These are phyloP conservation scores for Sebastes wilsoni DNA, from an alignment of 2,797 vertebrate genomes.

Conservation along the genomic window DNA sequence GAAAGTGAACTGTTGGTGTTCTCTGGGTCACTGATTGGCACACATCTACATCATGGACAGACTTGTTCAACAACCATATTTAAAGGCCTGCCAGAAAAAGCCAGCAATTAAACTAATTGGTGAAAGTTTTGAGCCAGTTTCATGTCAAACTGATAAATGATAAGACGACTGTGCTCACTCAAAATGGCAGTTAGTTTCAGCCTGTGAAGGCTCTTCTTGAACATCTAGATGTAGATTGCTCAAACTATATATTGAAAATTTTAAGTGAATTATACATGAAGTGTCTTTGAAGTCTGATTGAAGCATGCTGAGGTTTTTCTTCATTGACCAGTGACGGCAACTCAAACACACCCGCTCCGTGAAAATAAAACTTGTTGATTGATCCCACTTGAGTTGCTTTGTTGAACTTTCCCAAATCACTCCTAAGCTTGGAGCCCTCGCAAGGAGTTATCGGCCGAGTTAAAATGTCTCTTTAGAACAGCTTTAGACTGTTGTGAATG, in stretches of 20 bases:
- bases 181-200: not conserved
- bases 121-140: not conserved
- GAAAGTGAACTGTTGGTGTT: not conserved
- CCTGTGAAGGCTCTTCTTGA: too few relatives aligned
- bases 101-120: not conserved
- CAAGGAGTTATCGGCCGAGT: not conserved
- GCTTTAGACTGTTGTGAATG: not conserved
- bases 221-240: not conserved
- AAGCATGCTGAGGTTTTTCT: not conserved
- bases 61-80: not conserved
- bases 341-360: not conserved
- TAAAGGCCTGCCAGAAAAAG: not conserved
- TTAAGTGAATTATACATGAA: not conserved
- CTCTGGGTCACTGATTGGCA: not conserved
- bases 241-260: not conserved
- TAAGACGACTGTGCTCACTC: not conserved
- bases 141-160: constrained; percentile 20
- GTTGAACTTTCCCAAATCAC: constrained; percentile 9
- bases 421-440: not conserved
- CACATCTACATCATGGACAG: not conserved
- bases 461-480: not conserved
- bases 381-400: constrained; percentile 7
- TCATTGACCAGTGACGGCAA: not conserved
- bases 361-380: not conserved
- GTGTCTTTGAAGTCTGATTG: not conserved